Evolutionary conservation across 2,797 vertebrate species (phyloP), one percentile per base, ranked within the genome.

Genomic region (Megalops cyprinoides): DNA sequence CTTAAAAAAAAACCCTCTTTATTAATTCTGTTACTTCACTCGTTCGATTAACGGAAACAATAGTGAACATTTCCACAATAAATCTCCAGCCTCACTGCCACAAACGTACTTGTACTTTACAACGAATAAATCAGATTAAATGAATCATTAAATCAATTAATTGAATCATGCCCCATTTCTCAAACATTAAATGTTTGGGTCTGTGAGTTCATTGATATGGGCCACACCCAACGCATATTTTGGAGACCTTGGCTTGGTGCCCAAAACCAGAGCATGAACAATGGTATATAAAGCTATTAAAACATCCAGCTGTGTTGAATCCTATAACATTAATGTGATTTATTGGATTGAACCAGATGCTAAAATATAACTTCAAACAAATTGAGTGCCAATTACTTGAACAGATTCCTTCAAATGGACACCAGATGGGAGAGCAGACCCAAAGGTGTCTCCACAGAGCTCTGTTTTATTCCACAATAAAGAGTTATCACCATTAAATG

Each of bases 321-420:
- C 85, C 93, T 88, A 93, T 94, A 94, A 95, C 94, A 94, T 91
- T 86, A 90, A 94, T 94, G 93, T 53, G 91, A 93, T 95, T 94
- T 94, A 94, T 94, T 93, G 93, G 94, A 95, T 92, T 86, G 76
- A 89, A 90, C 92, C 94, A 94, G 92, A 94, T 94, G 94, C 94
- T 93, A 93, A 93, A 94, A 93, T 93, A 94, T 94, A 94, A 94
- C 95, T 94, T 95, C 94, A 95, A 95, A 95, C 94, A 95, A 95
- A 95, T 94, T 95, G 94, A 95, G 93, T 94, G 92, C 92, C 94
- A 95, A 95, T 94, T 94, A 95, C 93, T 93, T 90, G 90, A 86
- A 84, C 88, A 84, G 90, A 91, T 91, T 92, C 93, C 93, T 94
- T 94, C 94, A 95, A 94, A 95, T 94, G 94, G 95, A 91, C 90